A percentile compares a stretch with the other conserved stretches of the same genome.
Conservation (phyloP, 2,797 vertebrate genomes). For the Muscicapa striata region DNA sequence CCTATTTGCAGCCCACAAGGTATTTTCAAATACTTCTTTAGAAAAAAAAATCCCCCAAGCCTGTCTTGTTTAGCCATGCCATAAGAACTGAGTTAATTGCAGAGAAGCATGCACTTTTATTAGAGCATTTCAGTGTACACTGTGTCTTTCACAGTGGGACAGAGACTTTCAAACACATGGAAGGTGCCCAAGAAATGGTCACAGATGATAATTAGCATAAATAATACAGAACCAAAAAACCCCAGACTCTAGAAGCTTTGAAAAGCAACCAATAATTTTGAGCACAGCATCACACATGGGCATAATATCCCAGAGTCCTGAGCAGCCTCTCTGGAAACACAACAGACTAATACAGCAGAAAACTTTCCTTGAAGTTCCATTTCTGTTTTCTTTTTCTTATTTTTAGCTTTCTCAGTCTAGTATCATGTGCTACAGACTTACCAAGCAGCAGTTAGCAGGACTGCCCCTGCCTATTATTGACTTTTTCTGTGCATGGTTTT, state of each 20-base stretch:
- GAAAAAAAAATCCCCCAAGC: neutral
- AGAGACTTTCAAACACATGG: neutral
- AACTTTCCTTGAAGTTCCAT: neutral
- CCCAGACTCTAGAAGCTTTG: neutral
- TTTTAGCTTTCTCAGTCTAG: neutral
- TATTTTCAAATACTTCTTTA: neutral
- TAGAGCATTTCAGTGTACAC: neutral
- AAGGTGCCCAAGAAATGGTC: slow-evolving; percentile 11
- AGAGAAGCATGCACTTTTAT: neutral
- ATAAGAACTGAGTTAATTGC: neutral
- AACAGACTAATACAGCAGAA: neutral
- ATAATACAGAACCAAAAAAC: neutral
- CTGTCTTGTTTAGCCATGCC: neutral
- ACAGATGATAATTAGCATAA: neutral
- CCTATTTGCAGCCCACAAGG: neutral
- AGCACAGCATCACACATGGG: neutral
- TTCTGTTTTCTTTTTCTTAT: neutral
- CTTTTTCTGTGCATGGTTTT: neutral
- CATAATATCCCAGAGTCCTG: neutral
- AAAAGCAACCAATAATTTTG: neutral
- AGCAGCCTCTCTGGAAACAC: neutral
- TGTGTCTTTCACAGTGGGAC: neutral
- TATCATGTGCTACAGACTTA: neutral
- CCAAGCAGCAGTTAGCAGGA: neutral
- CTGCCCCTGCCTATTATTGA: neutral